These are phyloP conservation scores for Nomada goodeniana DNA, from an alignment of 2,888 invertebrate species.

Conservation along the genomic window DNA sequence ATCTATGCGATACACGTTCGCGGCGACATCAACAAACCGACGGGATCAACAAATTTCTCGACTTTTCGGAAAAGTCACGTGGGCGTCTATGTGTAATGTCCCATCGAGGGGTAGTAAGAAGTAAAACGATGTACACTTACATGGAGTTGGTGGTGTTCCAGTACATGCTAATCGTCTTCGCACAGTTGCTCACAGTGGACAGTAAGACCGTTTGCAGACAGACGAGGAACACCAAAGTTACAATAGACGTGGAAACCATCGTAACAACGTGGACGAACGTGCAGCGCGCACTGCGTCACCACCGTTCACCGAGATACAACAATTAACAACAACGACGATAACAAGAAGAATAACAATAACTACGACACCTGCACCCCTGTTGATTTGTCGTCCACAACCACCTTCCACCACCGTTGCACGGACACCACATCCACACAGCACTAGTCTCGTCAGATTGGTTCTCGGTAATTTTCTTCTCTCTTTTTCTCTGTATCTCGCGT, in stretches of 20 bases:
- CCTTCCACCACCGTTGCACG: constrained; percentile 68
- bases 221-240: constrained; percentile 84
- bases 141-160: constrained; percentile 97
- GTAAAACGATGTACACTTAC: constrained; percentile 84
- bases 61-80: neutral
- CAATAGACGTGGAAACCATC: constrained; percentile 83
- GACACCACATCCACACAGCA: constrained; percentile 71
- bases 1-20: neutral
- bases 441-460: constrained; percentile 36
- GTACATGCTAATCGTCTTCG: constrained; percentile 94
- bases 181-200: constrained; percentile 90
- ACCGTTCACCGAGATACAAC: constrained; percentile 65
- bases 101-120: neutral
- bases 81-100: neutral
- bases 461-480: neutral
- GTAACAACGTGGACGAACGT: constrained; percentile 78
- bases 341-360: constrained; percentile 45
- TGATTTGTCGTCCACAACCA: constrained; percentile 66
- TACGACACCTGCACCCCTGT: constrained; percentile 64
- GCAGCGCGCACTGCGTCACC: constrained; percentile 70
- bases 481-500: neutral
- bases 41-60: neutral
- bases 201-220: constrained; percentile 88
- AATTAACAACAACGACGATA: constrained; percentile 50
- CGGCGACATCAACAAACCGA: neutral